Evolutionary conservation across 2,888 invertebrate genomes (phyloP), one percentile per base, ranked within the genome.

Genomic region (Megalurothrips usitatus): DNA sequence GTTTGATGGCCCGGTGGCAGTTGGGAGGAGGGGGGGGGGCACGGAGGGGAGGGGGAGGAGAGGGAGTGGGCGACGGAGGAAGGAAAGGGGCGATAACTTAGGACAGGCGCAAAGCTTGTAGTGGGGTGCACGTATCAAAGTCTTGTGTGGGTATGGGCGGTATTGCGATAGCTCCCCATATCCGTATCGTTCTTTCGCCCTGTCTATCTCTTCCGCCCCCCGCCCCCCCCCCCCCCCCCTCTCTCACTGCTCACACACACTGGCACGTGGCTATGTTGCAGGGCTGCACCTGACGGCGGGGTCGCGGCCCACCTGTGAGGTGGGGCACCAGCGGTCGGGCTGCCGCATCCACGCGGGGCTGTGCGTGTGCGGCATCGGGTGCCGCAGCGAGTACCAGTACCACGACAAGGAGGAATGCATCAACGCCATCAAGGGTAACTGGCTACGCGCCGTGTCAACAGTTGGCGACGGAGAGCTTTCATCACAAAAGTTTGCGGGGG

Each of bases 331-430:
- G 23, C 68, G 26, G 23, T 23, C 26, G 84, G 93, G 93, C 17
- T 93, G 93, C 87, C 89, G 92, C 84, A 91, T 93, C 83, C 88
- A 88, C 83, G 91, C 90, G 34, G 87, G 89, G 11, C 87, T 88
- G 49, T 94, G 93, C 86, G 88, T 89, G 6, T 93, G 93, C 85
- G 92, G 91, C 17, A 90, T 88, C 82, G 93, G 93, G 0, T 93
- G 93, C 86, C 89, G 88, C 82, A 89, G 90, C 0, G 93, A 93
- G 84, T 93, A 89, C 86, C 88, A 91, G 85, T 93, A 92, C 85
- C 88, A 88, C 79, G 90, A 88, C 11, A 89, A 90, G 82, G 89
- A 90, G 17, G 90, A 90, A 79, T 94, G 93, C 85, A 88, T 89
- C 83, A 90, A 89, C 83, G 92, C 92, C 0, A 85, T 93, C 75